Percentiles rank a stretch among this genome's conserved stretches.
Evolutionary conservation across 2,797 vertebrate genomes (phyloP).

Genomic region (Eulemur coronatus): DNA sequence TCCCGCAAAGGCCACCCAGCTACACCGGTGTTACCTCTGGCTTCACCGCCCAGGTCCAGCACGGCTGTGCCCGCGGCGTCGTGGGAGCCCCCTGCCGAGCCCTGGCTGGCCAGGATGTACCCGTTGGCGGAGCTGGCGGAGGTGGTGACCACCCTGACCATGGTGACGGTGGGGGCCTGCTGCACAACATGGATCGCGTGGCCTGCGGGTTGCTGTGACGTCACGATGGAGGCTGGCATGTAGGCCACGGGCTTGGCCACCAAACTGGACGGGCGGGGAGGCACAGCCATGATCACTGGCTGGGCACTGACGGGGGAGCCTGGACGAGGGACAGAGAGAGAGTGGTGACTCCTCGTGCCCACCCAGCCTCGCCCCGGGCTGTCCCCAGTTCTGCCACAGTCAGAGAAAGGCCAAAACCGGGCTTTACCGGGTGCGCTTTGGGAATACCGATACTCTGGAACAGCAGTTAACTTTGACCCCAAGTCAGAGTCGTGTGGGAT

Average conservation of each 20-base stretch:
- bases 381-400: fast-evolving
- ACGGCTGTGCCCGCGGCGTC: conserved; percentile 85
- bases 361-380: no score
- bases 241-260: conserved; percentile 93
- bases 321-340: conserved; percentile 58
- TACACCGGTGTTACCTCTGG: conserved; percentile 76
- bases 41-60: conserved; percentile 86
- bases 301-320: conserved; percentile 96
- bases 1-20: neutral
- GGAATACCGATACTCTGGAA: conserved; percentile 96
- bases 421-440: conserved; percentile 97
- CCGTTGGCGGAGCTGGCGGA: conserved; percentile 92
- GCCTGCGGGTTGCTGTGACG: conserved; percentile 87
- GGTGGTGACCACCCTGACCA: conserved; percentile 94
- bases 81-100: conserved; percentile 77
- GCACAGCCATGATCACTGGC: conserved; percentile 96
- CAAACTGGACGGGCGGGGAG: conserved; percentile 88
- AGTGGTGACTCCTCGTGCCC: neutral
- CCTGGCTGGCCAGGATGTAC: conserved; percentile 90
- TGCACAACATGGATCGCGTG: conserved; percentile 95
- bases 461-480: conserved; percentile 93
- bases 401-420: neutral
- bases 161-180: conserved; percentile 93
- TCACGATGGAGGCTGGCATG: conserved; percentile 91
- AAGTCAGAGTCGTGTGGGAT: conserved; percentile 95